phyloP scores from a whole-genome alignment of 2,888 invertebrate genomes.

The Diarsia mendica region DNA sequence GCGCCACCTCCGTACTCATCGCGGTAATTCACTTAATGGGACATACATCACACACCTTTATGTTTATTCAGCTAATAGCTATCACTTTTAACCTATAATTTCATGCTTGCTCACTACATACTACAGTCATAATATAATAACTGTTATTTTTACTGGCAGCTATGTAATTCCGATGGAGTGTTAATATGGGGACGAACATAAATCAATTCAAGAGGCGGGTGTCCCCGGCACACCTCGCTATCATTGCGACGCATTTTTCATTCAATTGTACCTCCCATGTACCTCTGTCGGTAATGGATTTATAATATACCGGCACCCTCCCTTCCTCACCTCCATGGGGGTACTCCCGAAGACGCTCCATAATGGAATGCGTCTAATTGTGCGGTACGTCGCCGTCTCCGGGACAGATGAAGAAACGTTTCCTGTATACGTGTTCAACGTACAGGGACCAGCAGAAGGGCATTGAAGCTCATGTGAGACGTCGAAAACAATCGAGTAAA shows the following conservation, averaged over 20 bases:
- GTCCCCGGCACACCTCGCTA: conserved; percentile 18
- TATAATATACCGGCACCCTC: conserved; percentile 57
- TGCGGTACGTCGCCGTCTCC: conserved; percentile 16
- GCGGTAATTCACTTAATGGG: conserved; percentile 25
- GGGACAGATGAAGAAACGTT: conserved; percentile 5
- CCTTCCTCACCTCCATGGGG: neutral
- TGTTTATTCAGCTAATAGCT: conserved; percentile 16
- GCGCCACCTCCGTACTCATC: conserved; percentile 16
- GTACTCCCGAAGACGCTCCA: conserved; percentile 9
- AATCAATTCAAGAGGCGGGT: conserved; percentile 36
- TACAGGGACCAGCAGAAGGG: neutral
- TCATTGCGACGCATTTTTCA: conserved; percentile 48
- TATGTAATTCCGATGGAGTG: neutral
- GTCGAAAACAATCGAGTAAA: neutral
- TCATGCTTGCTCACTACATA: neutral
- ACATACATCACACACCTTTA: conserved; percentile 31
- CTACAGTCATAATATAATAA: neutral
- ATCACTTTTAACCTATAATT: neutral
- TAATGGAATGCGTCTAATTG: conserved; percentile 57
- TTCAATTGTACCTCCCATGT: conserved; percentile 39
- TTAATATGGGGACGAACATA: conserved; percentile 19
- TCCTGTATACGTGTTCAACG: neutral
- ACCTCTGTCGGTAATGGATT: conserved; percentile 60
- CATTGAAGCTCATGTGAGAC: neutral
- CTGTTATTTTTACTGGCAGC: neutral